Conservation (phyloP, 2,888 invertebrate species). For the Chrysodeixis includens region DNA sequence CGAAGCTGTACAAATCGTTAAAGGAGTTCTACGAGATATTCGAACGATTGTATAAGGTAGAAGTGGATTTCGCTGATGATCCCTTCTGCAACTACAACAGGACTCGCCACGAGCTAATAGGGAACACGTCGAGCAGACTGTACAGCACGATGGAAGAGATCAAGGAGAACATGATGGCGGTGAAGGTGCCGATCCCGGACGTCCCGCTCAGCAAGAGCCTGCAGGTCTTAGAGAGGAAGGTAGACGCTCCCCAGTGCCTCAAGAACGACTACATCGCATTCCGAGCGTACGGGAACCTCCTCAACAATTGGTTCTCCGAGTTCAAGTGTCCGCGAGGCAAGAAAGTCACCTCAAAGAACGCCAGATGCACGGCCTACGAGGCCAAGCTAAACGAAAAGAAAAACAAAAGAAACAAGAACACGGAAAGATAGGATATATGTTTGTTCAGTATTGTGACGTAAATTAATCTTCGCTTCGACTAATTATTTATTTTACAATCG, state of each 20-base stretch:
- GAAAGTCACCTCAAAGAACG: conserved; percentile 66
- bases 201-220: conserved; percentile 79
- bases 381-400: conserved; percentile 73
- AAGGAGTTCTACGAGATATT: conserved; percentile 80
- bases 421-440: conserved; percentile 59
- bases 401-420: conserved; percentile 55
- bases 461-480: conserved; percentile 53
- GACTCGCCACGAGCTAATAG: conserved; percentile 79
- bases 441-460: conserved; percentile 55
- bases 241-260: conserved; percentile 87
- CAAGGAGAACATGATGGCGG: conserved; percentile 79
- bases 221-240: conserved; percentile 74
- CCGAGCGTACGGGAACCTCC: conserved; percentile 88
- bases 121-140: conserved; percentile 80
- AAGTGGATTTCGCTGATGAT: conserved; percentile 80
- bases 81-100: conserved; percentile 81
- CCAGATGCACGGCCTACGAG: conserved; percentile 70
- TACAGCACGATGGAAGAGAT: conserved; percentile 90
- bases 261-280: conserved; percentile 90
- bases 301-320: conserved; percentile 89
- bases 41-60: conserved; percentile 73
- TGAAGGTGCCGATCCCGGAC: conserved; percentile 73
- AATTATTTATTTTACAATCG: conserved; percentile 64
- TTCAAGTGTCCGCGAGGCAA: conserved; percentile 80
- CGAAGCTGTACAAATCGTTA: conserved; percentile 88